Conservation (phyloP, 1,140 invertebrate species). For the Cyclargus thomasi region DNA sequence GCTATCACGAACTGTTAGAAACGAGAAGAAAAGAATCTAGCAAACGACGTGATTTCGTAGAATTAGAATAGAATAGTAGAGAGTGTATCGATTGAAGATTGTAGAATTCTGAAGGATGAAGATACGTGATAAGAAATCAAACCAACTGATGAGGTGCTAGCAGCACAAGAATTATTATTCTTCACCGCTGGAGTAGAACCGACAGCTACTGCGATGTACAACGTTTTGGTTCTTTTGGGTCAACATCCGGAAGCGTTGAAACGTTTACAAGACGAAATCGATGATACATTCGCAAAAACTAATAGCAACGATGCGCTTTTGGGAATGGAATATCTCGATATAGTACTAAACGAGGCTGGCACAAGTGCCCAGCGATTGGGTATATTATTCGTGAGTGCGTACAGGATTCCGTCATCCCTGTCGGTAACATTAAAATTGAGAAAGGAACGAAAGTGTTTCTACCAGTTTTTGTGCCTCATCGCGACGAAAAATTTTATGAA, state of each 20-base stretch:
- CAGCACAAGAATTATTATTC: constrained; percentile 73
- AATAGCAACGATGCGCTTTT: constrained; percentile 47
- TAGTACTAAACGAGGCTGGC: constrained; percentile 51
- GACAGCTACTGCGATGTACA: constrained; percentile 43
- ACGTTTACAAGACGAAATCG: constrained; percentile 59
- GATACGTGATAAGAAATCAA: constrained; percentile 32
- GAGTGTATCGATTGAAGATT: constrained; percentile 35
- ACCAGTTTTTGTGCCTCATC: constrained; percentile 77
- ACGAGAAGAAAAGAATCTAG: constrained; percentile 23
- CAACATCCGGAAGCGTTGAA: constrained; percentile 58
- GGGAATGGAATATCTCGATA: constrained; percentile 69
- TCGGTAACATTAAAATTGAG: constrained; percentile 43
- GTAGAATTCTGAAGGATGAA: constrained; percentile 33
- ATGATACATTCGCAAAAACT: constrained; percentile 37
- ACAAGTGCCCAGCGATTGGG: constrained; percentile 67
- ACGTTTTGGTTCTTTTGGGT: constrained; percentile 47
- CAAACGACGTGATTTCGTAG: constrained; percentile 39
- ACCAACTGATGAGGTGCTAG: constrained; percentile 60
- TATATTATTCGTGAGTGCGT: constrained; percentile 55
- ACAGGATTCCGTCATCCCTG: constrained; percentile 60
- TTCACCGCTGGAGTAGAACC: constrained; percentile 76
- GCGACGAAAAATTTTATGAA: constrained; percentile 72
- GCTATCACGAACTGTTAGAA: constrained; percentile 23
- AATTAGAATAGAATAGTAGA: too few species aligned
- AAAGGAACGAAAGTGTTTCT: constrained; percentile 71